phyloP scores from a whole-genome alignment of 2,797 vertebrate genomes.

The Jordanella pulchra region DNA sequence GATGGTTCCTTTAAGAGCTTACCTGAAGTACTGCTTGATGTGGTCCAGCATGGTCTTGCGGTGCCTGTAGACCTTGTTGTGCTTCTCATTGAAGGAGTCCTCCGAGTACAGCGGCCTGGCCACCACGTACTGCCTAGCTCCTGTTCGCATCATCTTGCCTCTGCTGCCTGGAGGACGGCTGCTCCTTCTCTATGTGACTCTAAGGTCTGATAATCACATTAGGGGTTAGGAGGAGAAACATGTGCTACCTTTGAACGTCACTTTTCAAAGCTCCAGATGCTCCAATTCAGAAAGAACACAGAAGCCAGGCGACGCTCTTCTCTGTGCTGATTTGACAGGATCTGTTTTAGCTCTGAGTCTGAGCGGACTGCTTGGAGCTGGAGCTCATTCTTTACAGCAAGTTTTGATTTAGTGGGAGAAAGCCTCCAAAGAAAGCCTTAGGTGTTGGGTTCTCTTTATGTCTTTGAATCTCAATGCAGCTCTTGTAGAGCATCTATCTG shows the following conservation, averaged over 20 bases:
- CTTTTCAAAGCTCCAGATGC: constrained; percentile 55
- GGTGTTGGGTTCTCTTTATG: too few species aligned
- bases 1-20: constrained; percentile 63
- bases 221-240: constrained; percentile 41
- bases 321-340: constrained; percentile 11
- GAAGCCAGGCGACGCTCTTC: constrained; percentile 36
- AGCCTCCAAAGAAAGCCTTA: too few species aligned
- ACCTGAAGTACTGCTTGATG: constrained; percentile 84
- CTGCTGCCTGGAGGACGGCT: constrained; percentile 31
- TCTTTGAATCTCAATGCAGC: too few species aligned
- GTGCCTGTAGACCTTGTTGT: constrained; percentile 83
- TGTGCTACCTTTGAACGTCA: constrained; percentile 60
- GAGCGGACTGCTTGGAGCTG: background rate
- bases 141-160: constrained; percentile 78
- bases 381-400: constrained; percentile 6
- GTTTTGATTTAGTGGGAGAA: background rate
- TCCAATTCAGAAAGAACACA: constrained; percentile 19
- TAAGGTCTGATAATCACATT: constrained; percentile 57
- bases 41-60: constrained; percentile 86
- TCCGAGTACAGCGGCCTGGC: constrained; percentile 88
- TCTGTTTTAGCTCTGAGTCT: constrained; percentile 16
- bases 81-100: constrained; percentile 81
- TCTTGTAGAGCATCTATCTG: too few species aligned
- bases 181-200: constrained; percentile 47
- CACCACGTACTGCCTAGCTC: constrained; percentile 85